Base-by-base conservation (phyloP, 2,797 vertebrate genomes). In the Aselliscus stoliczkanus region DNA sequence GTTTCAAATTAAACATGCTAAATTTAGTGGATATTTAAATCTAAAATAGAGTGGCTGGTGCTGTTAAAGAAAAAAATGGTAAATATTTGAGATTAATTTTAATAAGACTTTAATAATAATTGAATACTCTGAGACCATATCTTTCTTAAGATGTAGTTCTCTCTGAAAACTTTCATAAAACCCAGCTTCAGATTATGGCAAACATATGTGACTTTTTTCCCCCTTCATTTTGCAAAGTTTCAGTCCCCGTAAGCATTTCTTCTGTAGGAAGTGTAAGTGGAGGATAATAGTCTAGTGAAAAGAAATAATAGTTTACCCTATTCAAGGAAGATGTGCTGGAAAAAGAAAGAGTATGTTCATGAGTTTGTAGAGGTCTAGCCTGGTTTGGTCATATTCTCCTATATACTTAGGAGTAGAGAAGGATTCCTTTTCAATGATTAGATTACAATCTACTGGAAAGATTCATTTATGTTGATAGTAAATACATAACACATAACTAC, bases 61-160 rank as follows among this genome's bases (percentile, higher is more conserved):
- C 96, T 95, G 67, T 31, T 1, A 47, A 79, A 76, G 93, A 86
- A 84, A 86, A 84, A 97, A 96, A 93, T 7, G 88, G 13, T 60
- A 90, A 95, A 82, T 0, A 0, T 60, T 85, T 96, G 39, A 86
- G 93, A 62, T 86, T 58, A 50, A 75, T 92, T 94, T 93, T 88
- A 44, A 93, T 50, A 97, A 79, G 44, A 88, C 23, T 90, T 96
- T 94, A 95, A 87, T 94, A 94, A 88, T 85, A 96, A 82, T 56
- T 89, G 65, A 73, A 90, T 95, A 69, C 79, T 97, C 96, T 94
- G 76, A 58, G 54, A 92, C 95, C 96, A 84, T 72, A 82, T 96
- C 91, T 96, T 90, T 81, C 39, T 94, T 80, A 92, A 81, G 14
- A 79, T 50, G 13, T 73, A 65, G 11, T 25, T 93, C 6, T 90